Conservation (phyloP, 2,888 invertebrate species). For the Euclidia mi region DNA sequence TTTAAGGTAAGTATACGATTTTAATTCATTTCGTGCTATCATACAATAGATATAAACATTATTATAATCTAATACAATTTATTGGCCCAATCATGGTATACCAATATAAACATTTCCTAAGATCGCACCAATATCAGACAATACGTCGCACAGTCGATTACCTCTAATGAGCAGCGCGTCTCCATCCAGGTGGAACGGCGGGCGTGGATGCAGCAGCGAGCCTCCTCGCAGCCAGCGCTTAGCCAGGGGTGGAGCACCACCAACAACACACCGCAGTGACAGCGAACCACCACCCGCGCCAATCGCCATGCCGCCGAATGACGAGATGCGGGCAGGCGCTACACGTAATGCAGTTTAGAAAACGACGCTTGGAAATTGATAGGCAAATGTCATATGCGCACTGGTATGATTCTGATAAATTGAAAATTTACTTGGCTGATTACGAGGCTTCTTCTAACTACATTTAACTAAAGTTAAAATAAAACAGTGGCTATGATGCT, state of each 20-base stretch:
- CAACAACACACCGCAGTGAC: constrained; percentile 93
- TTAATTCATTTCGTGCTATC: too few relatives aligned
- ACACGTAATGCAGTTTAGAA: constrained; percentile 1
- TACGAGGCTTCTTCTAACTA: too few relatives aligned
- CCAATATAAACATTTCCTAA: neutral
- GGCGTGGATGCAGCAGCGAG: constrained; percentile 91
- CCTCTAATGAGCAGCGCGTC: constrained; percentile 92
- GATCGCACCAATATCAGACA: neutral
- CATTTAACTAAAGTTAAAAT: too few relatives aligned
- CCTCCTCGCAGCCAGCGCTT: constrained; percentile 94
- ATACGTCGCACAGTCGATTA: constrained; percentile 60
- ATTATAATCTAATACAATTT: too few relatives aligned
- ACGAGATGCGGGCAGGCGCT: constrained; percentile 96
- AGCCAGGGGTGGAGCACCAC: constrained; percentile 94
- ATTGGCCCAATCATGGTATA: too few relatives aligned
- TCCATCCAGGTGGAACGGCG: constrained; percentile 92
- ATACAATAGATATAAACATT: too few relatives aligned
- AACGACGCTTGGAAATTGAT: too few relatives aligned
- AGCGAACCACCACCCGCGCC: constrained; percentile 92
- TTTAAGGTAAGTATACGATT: too few relatives aligned
- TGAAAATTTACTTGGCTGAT: too few relatives aligned
- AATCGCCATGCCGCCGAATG: constrained; percentile 93
- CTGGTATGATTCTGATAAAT: too few relatives aligned
- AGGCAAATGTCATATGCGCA: too few relatives aligned
- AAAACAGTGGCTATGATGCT: too few relatives aligned